A percentile compares a stretch with the other conserved stretches of the same genome.
Conservation (phyloP, 2,113 vertebrate species). For the Myiozetetes cayanensis region DNA sequence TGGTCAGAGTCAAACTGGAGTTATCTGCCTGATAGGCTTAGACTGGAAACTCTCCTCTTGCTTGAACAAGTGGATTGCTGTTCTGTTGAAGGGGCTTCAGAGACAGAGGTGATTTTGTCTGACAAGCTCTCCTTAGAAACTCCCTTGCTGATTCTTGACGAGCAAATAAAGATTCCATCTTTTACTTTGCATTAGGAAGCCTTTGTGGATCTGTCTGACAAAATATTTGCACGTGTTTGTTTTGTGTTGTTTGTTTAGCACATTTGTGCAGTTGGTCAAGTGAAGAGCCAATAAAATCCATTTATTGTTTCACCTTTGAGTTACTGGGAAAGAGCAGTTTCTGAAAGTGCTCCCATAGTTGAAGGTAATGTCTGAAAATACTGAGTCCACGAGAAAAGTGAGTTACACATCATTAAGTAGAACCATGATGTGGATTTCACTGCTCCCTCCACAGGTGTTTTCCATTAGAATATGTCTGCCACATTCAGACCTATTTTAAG, state of each 20-base stretch:
- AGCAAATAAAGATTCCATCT: not conserved
- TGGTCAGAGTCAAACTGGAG: not conserved
- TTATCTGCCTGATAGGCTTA: not conserved
- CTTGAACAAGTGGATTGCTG: not conserved
- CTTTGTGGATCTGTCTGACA: not conserved
- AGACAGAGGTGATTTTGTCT: not conserved
- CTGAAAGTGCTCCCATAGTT: not conserved
- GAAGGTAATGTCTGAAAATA: conserved; percentile 1
- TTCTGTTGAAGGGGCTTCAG: not conserved
- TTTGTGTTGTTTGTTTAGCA: not conserved
- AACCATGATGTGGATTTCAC: conserved; percentile 12
- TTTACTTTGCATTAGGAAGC: not conserved
- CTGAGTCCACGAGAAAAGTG: not conserved
- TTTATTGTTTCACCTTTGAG: not conserved
- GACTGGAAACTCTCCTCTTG: not conserved
- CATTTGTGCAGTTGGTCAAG: not conserved
- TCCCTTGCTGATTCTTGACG: not conserved
- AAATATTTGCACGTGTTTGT: not conserved
- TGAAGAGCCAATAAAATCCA: not conserved
- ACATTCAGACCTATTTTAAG: conserved; percentile 39
- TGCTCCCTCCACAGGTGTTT: conserved; percentile 32
- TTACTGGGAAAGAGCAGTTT: not conserved
- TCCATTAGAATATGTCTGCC: conserved; percentile 50
- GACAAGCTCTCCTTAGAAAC: not conserved
- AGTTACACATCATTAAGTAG: not conserved